phyloP scores from a whole-genome alignment of 2,797 vertebrate genomes.

The Darevskia nairensis region DNA sequence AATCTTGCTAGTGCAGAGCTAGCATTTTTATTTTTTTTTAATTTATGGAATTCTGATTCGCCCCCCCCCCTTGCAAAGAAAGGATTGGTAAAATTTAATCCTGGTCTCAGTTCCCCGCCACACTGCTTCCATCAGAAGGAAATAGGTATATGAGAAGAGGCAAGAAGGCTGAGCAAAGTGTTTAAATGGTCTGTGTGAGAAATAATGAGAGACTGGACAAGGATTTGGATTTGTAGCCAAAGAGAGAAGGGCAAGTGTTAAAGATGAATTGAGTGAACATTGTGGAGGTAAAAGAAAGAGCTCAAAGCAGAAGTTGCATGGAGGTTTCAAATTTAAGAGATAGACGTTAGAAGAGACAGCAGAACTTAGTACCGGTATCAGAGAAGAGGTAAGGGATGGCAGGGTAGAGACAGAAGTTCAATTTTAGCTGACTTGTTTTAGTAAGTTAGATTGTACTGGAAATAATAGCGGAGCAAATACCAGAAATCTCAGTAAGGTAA shows the following conservation, averaged over 20 bases:
- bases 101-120: not conserved
- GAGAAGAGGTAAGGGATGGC: not conserved
- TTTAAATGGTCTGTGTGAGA: not conserved
- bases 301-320: not conserved
- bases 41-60: not conserved
- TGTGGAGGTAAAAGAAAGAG: not conserved
- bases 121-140: not conserved
- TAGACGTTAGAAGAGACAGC: not conserved
- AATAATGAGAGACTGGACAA: not conserved
- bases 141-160: not conserved
- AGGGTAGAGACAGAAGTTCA: not conserved
- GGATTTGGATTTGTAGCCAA: not conserved
- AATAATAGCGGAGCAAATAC: not conserved
- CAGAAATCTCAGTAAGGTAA: not conserved
- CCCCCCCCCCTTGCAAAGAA: not conserved
- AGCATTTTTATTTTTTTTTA: not conserved
- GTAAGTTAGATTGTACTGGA: not conserved
- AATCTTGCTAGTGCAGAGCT: not conserved
- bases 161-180: not conserved
- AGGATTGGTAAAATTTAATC: not conserved
- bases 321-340: not conserved
- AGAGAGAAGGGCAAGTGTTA: not conserved
- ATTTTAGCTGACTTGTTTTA: not conserved
- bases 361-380: not conserved
- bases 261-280: not conserved